phyloP scores from a whole-genome alignment of 2,888 invertebrate species.

The Agrochola macilenta region DNA sequence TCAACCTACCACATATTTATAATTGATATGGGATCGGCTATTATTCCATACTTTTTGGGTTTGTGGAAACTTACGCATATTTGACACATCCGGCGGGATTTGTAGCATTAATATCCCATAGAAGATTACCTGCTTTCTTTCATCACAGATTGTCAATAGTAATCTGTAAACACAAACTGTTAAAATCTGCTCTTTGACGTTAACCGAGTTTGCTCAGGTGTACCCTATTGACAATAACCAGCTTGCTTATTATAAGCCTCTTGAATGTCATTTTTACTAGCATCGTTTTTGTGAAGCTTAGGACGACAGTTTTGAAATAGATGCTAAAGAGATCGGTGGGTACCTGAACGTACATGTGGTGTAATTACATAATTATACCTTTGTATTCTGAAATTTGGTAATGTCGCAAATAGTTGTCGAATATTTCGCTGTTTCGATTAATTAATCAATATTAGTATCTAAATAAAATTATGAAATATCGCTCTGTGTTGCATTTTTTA shows the following conservation, averaged over 20 bases:
- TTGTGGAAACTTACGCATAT: slow-evolving; percentile 65
- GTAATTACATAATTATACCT: slow-evolving; percentile 36
- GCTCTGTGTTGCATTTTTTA: background rate
- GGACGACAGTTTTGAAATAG: slow-evolving; percentile 70
- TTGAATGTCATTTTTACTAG: slow-evolving; percentile 73
- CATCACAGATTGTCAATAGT: slow-evolving; percentile 86
- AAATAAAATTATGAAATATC: background rate
- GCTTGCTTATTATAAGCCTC: slow-evolving; percentile 77
- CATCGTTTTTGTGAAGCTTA: slow-evolving; percentile 64
- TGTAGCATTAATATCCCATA: slow-evolving; percentile 77
- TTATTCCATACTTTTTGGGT: slow-evolving; percentile 25
- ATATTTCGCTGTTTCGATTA: background rate
- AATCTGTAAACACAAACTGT: slow-evolving; percentile 89
- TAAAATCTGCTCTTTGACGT: slow-evolving; percentile 87
- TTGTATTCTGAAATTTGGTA: background rate
- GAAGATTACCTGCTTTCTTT: slow-evolving; percentile 87
- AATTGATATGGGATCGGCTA: slow-evolving; percentile 13
- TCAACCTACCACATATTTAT: background rate
- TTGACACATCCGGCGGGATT: slow-evolving; percentile 74
- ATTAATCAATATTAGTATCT: background rate
- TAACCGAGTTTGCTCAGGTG: slow-evolving; percentile 87
- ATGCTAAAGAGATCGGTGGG: slow-evolving; percentile 54
- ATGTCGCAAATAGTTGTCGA: background rate
- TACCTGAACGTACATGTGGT: slow-evolving; percentile 26
- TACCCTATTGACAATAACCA: slow-evolving; percentile 76